Conservation (phyloP, 2,888 invertebrate genomes). For the Euclidia mi region DNA sequence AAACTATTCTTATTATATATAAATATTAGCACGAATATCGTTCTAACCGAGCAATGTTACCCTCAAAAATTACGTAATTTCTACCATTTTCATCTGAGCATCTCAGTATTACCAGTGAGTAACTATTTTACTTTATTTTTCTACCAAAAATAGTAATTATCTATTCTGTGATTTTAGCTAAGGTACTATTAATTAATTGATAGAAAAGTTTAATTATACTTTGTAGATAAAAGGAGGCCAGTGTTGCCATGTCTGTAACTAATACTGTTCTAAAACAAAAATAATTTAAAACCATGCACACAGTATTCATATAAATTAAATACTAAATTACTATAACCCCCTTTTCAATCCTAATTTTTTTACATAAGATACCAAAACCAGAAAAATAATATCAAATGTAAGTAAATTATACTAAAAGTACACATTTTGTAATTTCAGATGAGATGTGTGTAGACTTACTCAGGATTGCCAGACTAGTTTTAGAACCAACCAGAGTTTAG, state of each 20-base stretch:
- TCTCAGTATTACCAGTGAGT: conserved; percentile 56
- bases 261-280: conserved; percentile 37
- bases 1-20: conserved; percentile 38
- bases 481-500: too few species aligned
- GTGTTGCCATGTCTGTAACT: conserved; percentile 57
- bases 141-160: conserved; percentile 60
- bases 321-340: neutral
- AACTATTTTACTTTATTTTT: conserved; percentile 59
- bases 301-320: conserved; percentile 1
- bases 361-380: conserved; percentile 11
- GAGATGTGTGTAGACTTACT: too few species aligned
- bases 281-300: conserved; percentile 27
- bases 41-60: conserved; percentile 63
- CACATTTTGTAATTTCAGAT: neutral
- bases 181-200: conserved; percentile 44
- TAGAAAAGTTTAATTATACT: conserved; percentile 38
- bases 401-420: conserved; percentile 13
- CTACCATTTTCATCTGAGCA: conserved; percentile 58
- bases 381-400: conserved; percentile 1
- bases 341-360: conserved; percentile 7
- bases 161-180: conserved; percentile 57
- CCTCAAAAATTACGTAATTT: conserved; percentile 51
- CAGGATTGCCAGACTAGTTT: too few species aligned
- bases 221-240: conserved; percentile 41
- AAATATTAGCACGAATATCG: conserved; percentile 47